Base-by-base conservation (phyloP, 2,888 invertebrate species). In the Caenorhabditis panamensis region DNA sequence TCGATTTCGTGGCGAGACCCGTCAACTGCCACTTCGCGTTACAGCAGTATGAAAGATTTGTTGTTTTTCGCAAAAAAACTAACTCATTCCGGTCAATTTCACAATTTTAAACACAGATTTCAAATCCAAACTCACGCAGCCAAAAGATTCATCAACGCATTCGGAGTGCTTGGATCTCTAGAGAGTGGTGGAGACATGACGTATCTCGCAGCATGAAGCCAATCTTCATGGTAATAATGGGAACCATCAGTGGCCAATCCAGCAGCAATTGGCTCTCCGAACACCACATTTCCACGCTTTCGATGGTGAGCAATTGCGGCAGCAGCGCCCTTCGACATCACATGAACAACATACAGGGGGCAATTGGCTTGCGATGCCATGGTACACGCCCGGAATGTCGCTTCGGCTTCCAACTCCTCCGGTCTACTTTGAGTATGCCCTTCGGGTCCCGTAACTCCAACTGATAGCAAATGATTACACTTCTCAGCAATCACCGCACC, bases 111-210 rank as follows among this genome's bases (percentile, higher is more conserved):
- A n/a, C n/a, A n/a, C n/a, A n/a, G n/a, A n/a, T n/a, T n/a, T n/a
- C n/a, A n/a, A n/a, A n/a, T n/a, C n/a, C n/a, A n/a, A 36, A 71
- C 94, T 94, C 92, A 96, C 96, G 94, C 94, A 83, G 95, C 95
- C 84, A 98, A 93, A 49, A 95, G 94, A 89, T 95, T 94, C 93
- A 96, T 94, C 91, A 98, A 94, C 93, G 63, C 41, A 37, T 76
- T 76, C 3, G 96, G 96, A 16, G 97, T 99, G 87, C 94, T 93
- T 64, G 94, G 93, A 92, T 97, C 97, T 73, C 95, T 94, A 83
- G 97, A 93, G 84, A 99, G 93, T 8, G 98, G 99, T 16, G 99
- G 99, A 77, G 96, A 95, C 92, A 97, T 93, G 82, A 99, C 94
- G 92, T 97, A 96, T 67, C 94, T 96, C 0, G 98, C 98, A 66